Evolutionary conservation across 2,797 vertebrate genomes (phyloP).

Genomic region (Serranus cabrilla): DNA sequence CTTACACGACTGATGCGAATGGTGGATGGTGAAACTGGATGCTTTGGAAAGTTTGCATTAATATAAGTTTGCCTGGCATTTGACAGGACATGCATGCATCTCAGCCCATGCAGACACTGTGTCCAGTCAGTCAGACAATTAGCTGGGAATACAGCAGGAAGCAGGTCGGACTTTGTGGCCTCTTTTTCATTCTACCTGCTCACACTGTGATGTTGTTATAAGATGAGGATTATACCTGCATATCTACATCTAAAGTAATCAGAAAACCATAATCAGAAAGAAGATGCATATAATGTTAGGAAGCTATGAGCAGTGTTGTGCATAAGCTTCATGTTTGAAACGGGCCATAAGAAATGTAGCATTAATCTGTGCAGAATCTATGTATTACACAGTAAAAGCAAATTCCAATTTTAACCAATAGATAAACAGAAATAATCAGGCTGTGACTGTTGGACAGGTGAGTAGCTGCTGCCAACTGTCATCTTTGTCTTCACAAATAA

Average conservation of each 20-base stretch:
- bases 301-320: neutral
- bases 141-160: conserved; percentile 20
- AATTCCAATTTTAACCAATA: neutral
- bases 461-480: neutral
- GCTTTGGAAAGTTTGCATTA: neutral
- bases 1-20: neutral
- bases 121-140: neutral
- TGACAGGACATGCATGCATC: neutral
- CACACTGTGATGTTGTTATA: neutral
- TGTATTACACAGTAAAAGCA: neutral
- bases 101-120: neutral
- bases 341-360: neutral
- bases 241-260: neutral
- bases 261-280: neutral
- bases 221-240: neutral
- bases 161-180: conserved; percentile 5
- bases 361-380: neutral
- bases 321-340: neutral
- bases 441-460: neutral
- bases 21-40: neutral
- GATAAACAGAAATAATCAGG: neutral
- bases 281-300: neutral
- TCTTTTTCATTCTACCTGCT: conserved; percentile 33
- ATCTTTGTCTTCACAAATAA: neutral
- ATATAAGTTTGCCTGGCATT: conserved; percentile 4